Evolutionary conservation across 1,140 invertebrate species (phyloP).

Genomic region (Tetramorium alpestre): DNA sequence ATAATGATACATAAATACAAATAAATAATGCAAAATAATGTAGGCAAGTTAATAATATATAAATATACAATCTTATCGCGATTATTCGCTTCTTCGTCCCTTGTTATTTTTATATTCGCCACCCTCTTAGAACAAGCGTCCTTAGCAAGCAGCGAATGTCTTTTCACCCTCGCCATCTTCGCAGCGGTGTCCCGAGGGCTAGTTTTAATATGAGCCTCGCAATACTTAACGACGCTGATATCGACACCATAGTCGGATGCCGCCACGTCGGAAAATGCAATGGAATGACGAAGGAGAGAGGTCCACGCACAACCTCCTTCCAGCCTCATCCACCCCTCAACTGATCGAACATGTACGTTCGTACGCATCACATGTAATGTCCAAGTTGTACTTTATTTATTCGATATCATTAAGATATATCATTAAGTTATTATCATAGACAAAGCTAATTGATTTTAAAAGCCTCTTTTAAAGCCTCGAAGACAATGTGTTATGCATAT

Average conservation of each 20-base stretch:
- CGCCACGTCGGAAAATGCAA: slow-evolving; percentile 72
- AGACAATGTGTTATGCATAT: too few species aligned
- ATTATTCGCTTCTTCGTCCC: not conserved
- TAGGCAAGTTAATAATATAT: not conserved
- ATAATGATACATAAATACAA: not conserved
- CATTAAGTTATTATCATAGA: not conserved
- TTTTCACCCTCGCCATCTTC: not conserved
- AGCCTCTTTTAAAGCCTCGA: too few species aligned
- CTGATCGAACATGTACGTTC: slow-evolving; percentile 14
- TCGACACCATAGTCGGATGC: slow-evolving; percentile 63
- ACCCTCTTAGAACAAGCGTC: not conserved
- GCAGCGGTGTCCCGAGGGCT: slow-evolving; percentile 32
- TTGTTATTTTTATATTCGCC: slow-evolving; percentile 6
- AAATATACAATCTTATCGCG: not conserved
- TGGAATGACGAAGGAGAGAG: slow-evolving; percentile 3
- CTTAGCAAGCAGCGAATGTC: slow-evolving; percentile 12
- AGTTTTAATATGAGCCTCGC: slow-evolving; percentile 71
- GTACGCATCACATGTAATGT: slow-evolving; percentile 50
- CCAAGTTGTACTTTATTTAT: not conserved
- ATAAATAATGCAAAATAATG: not conserved
- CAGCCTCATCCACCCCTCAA: not conserved
- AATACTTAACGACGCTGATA: slow-evolving; percentile 22
- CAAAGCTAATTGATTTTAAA: not conserved
- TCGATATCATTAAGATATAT: not conserved
- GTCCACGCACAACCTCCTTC: slow-evolving; percentile 20